These are phyloP conservation scores for Brachypteracias leptosomus DNA, from an alignment of 2,113 vertebrate species.

Conservation along the genomic window DNA sequence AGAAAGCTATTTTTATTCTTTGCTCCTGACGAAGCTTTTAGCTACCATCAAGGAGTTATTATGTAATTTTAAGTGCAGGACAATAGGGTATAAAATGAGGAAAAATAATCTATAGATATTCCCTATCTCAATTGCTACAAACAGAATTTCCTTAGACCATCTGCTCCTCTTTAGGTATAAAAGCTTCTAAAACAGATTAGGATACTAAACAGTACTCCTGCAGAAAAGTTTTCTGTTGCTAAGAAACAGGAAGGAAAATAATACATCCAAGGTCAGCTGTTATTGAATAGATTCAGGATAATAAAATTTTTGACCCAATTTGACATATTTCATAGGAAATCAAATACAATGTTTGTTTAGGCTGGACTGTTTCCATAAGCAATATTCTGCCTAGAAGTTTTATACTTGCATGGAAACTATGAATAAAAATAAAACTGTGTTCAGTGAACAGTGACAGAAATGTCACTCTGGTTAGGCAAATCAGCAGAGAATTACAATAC, in stretches of 20 bases:
- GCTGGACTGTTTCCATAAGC: not conserved
- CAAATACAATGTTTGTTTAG: not conserved
- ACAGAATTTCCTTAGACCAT: slow-evolving; percentile 49
- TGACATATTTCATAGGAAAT: not conserved
- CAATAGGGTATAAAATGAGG: not conserved
- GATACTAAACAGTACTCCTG: slow-evolving; percentile 37
- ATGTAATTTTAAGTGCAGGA: not conserved
- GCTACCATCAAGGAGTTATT: not conserved
- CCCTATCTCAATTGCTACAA: not conserved
- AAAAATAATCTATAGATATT: not conserved
- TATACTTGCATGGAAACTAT: not conserved
- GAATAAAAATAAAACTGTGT: not conserved
- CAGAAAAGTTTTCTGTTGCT: slow-evolving; percentile 56
- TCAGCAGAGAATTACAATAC: not conserved
- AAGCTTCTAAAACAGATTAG: slow-evolving; percentile 15
- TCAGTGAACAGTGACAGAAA: not conserved
- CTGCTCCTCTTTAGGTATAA: slow-evolving; percentile 40
- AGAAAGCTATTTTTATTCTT: not conserved
- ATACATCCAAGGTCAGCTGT: slow-evolving; percentile 20
- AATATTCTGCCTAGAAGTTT: not conserved
- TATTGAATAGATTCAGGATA: not conserved
- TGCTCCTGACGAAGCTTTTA: not conserved
- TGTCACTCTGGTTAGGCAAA: not conserved
- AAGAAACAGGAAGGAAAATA: slow-evolving; percentile 51
- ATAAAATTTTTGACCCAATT: not conserved